Evolutionary conservation across 2,888 invertebrate genomes (phyloP), one percentile per base, ranked within the genome.

Genomic region (Chrysomela aeneicollis): DNA sequence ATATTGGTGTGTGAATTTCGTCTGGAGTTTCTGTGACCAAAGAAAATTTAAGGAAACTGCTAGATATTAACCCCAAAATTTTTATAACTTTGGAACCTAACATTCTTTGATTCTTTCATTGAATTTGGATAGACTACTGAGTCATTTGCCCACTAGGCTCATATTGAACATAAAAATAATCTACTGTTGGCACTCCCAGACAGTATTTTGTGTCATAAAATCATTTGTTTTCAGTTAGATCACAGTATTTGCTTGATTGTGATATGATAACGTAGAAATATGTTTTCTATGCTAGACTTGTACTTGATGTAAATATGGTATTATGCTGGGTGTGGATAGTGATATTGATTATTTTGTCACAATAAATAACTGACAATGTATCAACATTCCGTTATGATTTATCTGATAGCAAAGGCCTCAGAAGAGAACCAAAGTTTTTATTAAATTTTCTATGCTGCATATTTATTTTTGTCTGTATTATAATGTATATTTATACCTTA

Each of bases 371-470:
- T 35, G 9, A 12, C 9, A 35, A 12, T 47, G 22, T 57, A 57
- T 21, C 15, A 46, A 57, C 57, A 57, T 57, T 57, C 57, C 57
- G 37, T 22, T 19, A 8, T 55, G 3, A 55, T 55, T 37, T 18
- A 42, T 17, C 42, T 55, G 15, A 55, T 37, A 9, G 37, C 52
- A 47, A 68, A 59, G 68, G 61, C 68, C 59, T 63, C 62, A 62
- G 62, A 55, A 55, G 58, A 70, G 64, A 68, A 68, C 67, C 70
- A 68, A 70, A 70, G 68, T 64, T 64, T 64, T 30, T 52, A 17
- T 46, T 51, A 61, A 53, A 51, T 66, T 66, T 66, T 63, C 61
- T 67, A 66, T 60, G 57, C 64, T 37, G 61, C 52, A 57, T 67
- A 68, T 70, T 69, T 69, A 69, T 67, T 68, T 63, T 64, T 26